phyloP scores from a whole-genome alignment of 2,888 invertebrate species.

The Nymphalis polychloros region DNA sequence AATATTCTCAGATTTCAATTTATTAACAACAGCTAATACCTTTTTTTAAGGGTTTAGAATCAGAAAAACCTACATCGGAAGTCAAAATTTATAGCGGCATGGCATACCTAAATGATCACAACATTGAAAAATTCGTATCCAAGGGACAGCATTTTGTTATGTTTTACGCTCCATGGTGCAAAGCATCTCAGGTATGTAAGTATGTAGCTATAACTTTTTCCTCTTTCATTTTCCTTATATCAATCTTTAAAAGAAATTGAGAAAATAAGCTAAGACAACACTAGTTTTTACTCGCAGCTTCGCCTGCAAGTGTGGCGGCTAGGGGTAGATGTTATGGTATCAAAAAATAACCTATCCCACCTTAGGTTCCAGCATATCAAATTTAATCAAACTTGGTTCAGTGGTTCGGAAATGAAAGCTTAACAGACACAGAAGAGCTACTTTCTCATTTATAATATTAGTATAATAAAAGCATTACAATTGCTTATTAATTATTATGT shows the following conservation, averaged over 20 bases:
- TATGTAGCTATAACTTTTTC: background rate
- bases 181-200: constrained; percentile 87
- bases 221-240: background rate
- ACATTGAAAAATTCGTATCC: constrained; percentile 86
- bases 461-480: no score
- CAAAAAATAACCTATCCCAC: no score
- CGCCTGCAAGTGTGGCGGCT: no score
- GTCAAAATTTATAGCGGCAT: constrained; percentile 84
- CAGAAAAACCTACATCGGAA: constrained; percentile 53
- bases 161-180: constrained; percentile 97
- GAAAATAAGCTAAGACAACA: background rate
- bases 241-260: background rate
- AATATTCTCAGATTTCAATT: background rate
- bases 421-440: no score
- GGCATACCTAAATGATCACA: constrained; percentile 88
- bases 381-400: no score
- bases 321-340: no score
- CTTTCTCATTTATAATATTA: no score
- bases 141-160: constrained; percentile 92
- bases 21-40: background rate
- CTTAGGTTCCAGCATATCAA: no score
- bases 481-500: no score
- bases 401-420: no score
- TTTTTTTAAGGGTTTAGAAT: constrained; percentile 47
- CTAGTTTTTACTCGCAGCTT: background rate